Evolutionary conservation across 2,888 invertebrate genomes (phyloP).

Genomic region (Sesamia inferens): DNA sequence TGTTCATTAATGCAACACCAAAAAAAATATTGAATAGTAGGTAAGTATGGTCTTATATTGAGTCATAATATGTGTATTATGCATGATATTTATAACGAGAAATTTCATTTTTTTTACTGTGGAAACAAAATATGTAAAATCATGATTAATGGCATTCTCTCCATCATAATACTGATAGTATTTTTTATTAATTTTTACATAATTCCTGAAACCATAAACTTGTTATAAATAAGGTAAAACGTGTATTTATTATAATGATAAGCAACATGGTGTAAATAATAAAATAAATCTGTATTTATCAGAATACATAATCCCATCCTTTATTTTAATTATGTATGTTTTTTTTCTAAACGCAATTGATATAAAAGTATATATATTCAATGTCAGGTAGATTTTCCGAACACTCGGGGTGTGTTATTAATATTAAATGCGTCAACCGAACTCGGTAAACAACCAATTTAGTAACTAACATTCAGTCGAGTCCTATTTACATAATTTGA

Average conservation of each 20-base stretch:
- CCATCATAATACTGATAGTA: conserved; percentile 5
- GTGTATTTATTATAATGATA: conserved; percentile 23
- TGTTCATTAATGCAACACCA: not conserved
- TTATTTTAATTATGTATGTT: not conserved
- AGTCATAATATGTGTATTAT: too few species aligned
- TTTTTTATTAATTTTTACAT: conserved; percentile 1
- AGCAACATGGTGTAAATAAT: not conserved
- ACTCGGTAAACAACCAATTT: not conserved
- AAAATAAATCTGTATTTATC: not conserved
- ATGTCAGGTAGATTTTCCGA: not conserved
- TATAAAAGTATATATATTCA: too few species aligned
- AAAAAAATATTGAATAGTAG: not conserved
- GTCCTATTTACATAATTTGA: not conserved
- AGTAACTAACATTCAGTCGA: not conserved
- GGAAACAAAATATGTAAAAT: conserved; percentile 1
- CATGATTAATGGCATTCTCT: conserved; percentile 5
- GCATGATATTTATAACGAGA: too few species aligned
- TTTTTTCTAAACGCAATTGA: not conserved
- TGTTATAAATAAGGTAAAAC: conserved; percentile 1
- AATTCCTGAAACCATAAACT: not conserved
- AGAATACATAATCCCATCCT: too few species aligned
- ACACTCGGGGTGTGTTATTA: not conserved
- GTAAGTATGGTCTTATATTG: too few species aligned
- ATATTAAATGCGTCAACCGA: not conserved
- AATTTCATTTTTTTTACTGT: too few species aligned